Conservation (phyloP, 2,797 vertebrate genomes). For the Antrozous pallidus region DNA sequence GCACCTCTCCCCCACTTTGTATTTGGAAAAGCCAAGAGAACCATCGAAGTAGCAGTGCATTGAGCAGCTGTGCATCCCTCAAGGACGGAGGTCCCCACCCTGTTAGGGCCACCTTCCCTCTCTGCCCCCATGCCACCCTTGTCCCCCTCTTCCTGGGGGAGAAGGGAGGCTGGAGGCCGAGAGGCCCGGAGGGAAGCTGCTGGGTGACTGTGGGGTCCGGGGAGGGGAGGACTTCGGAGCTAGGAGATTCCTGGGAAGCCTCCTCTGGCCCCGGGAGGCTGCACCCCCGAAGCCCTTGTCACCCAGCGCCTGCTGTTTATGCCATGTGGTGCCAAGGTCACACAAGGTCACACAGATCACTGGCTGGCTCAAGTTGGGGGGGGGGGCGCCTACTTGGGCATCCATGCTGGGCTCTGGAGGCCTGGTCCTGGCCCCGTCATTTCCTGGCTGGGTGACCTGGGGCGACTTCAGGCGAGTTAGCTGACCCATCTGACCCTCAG, state of each 20-base stretch:
- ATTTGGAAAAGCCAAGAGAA: background rate
- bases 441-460: background rate
- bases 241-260: background rate
- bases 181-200: background rate
- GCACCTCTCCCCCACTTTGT: background rate
- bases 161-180: background rate
- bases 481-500: background rate
- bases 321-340: background rate
- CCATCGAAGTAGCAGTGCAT: fast-evolving
- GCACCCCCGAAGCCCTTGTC: background rate
- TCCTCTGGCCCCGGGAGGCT: background rate
- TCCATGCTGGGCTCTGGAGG: background rate
- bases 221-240: background rate
- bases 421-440: background rate
- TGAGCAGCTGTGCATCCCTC: background rate
- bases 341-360: background rate
- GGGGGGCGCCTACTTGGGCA: fast-evolving
- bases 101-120: no score
- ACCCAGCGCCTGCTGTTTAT: background rate
- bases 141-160: background rate
- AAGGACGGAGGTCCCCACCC: background rate
- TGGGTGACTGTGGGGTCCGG: background rate
- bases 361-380: background rate
- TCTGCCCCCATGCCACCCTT: no score
- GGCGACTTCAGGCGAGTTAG: background rate